A percentile compares a stretch with the other conserved stretches of the same genome.
These are phyloP conservation scores for Drosophila orena DNA, from an alignment of 1,140 invertebrate species.

Conservation along the genomic window DNA sequence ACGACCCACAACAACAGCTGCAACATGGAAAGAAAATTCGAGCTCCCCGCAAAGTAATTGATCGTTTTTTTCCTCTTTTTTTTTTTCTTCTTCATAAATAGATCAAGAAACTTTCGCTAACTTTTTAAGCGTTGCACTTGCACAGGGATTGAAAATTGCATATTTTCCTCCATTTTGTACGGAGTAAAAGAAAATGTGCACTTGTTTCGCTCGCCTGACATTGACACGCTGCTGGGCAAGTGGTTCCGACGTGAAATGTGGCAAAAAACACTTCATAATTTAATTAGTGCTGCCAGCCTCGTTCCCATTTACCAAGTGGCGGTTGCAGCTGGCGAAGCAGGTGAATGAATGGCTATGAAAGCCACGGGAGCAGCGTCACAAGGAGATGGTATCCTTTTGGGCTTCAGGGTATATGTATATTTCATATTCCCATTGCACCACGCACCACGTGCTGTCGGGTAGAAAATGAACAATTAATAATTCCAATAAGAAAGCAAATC, in stretches of 20 bases:
- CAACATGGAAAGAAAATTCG: neutral
- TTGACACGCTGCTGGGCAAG: neutral
- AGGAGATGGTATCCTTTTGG: neutral
- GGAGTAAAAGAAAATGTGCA: neutral
- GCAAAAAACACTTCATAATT: conserved; percentile 80
- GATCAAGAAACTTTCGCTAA: too few relatives aligned
- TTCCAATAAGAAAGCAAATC: conserved; percentile 70
- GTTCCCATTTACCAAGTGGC: conserved; percentile 36
- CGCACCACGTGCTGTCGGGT: neutral
- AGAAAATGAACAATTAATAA: conserved; percentile 52
- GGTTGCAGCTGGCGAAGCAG: conserved; percentile 21
- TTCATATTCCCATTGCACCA: neutral
- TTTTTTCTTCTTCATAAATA: too few relatives aligned
- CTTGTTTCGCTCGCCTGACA: conserved; percentile 30
- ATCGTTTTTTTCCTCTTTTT: too few relatives aligned
- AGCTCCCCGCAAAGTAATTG: neutral
- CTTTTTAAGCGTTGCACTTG: too few relatives aligned
- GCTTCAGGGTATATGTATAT: neutral
- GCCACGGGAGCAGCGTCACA: neutral
- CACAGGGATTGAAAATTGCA: neutral
- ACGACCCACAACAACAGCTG: conserved; percentile 39
- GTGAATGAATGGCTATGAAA: conserved; percentile 2
- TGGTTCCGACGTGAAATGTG: conserved; percentile 48
- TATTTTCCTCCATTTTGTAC: neutral
- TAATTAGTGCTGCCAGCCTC: conserved; percentile 74